Evolutionary conservation across 2,113 vertebrate genomes (phyloP), one percentile per base, ranked within the genome.

Genomic region (Tetrax tetrax): DNA sequence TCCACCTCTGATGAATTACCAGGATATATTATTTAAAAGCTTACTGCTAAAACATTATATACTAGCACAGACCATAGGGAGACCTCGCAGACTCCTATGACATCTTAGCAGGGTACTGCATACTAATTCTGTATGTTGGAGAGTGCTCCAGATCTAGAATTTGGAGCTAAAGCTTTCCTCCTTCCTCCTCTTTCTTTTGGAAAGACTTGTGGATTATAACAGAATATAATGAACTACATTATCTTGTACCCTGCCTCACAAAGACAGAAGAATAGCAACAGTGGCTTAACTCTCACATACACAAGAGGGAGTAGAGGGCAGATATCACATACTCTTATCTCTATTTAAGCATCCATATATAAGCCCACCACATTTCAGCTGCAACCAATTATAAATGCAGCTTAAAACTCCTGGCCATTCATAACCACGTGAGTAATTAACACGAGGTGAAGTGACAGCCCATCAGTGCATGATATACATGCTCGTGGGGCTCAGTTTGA

Each of bases 241-340:
- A 37, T 4, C 27, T 11, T 76, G 18, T 56, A 35, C n/a, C 22
- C 12, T 6, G 10, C 43, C 51, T 60, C 23, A 48, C 18, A 33
- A 35, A 74, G 33, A 41, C 31, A 54, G 33, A 57, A 68, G 0
- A 85, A 53, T 1, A 90, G 45, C 53, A 93, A 23, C 0, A 74
- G 37, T 27, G 9, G 22, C 27, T 61, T 51, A 64, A 69, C 29
- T 35, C 65, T 48, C n/a, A 20, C 51, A 56, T 1, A 21, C 9
- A 54, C 33, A 25, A 37, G 13, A 71, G 35, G 29, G 16, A 87
- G 59, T 16, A 69, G 50, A 60, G 38, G 28, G 28, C 54, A 94
- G 38, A 56, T 7, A 64, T 7, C 11, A 56, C 0, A 0, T 8
- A 29, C 22, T 14, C 60, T 37, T 10, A 20, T 9, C 31, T 69